A percentile compares a stretch with the other conserved stretches of the same genome.
Conservation (phyloP, 2,888 invertebrate species). For the Cantharis nigra region DNA sequence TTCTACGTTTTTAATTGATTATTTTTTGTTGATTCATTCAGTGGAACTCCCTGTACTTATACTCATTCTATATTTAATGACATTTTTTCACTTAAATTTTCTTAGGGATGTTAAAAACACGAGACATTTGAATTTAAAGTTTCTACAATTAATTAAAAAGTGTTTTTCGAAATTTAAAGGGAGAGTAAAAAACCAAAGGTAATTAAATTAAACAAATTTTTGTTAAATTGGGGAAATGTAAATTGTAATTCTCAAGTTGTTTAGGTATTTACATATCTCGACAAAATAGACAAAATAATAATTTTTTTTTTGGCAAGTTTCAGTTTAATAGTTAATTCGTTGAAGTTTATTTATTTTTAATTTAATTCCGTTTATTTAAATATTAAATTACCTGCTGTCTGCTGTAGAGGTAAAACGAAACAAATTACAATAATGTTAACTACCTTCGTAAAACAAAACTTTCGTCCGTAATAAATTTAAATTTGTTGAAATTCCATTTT, state of each 20-base stretch:
- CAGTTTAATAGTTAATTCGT: background rate
- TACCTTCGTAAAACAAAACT: background rate
- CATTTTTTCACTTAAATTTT: background rate
- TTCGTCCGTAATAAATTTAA: background rate
- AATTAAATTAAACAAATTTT: background rate
- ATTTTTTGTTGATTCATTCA: background rate
- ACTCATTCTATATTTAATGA: background rate
- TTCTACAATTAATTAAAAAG: background rate
- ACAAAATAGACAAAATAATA: background rate
- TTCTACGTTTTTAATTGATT: too few relatives aligned
- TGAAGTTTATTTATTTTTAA: background rate
- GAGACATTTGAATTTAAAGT: background rate
- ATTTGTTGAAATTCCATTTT: background rate
- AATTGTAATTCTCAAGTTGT: background rate
- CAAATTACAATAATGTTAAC: background rate
- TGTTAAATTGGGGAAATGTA: background rate
- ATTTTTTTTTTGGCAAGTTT: background rate
- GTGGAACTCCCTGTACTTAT: background rate
- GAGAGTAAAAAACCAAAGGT: background rate
- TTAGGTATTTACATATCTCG: background rate
- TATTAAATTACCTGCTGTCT: background rate
- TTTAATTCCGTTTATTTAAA: background rate
- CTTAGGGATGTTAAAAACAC: too few relatives aligned
- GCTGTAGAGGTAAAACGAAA: background rate
- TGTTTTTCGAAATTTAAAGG: background rate